A percentile compares a stretch with the other conserved stretches of the same genome.
phyloP scores from a whole-genome alignment of 2,113 vertebrate genomes.

The Cromileptes altivelis region DNA sequence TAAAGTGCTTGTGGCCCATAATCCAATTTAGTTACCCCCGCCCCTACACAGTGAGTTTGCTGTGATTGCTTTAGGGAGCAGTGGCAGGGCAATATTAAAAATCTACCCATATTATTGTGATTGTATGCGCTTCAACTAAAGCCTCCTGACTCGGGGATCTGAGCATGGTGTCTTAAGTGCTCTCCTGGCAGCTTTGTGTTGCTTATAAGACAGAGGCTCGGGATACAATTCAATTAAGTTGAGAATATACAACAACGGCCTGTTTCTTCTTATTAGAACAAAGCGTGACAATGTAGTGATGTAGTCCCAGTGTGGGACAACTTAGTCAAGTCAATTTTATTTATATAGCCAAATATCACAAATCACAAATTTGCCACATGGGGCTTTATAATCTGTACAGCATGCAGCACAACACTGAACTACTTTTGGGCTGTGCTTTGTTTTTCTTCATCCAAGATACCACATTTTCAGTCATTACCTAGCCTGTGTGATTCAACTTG shows the following conservation, averaged over 20 bases:
- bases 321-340: no score
- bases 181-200: conserved; percentile 84
- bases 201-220: conserved; percentile 74
- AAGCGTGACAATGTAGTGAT: conserved; percentile 55
- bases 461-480: background rate
- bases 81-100: conserved; percentile 84
- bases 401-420: background rate
- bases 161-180: conserved; percentile 78
- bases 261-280: conserved; percentile 64
- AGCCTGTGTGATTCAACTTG: background rate
- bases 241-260: conserved; percentile 58
- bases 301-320: conserved; percentile 11
- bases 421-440: conserved; percentile 1
- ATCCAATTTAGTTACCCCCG: conserved; percentile 83
- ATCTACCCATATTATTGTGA: conserved; percentile 78
- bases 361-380: no score
- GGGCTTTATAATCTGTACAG: no score
- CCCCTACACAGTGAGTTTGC: conserved; percentile 59
- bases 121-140: conserved; percentile 75
- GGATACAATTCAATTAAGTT: conserved; percentile 83
- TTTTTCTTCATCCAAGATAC: background rate
- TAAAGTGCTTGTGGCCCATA: conserved; percentile 86
- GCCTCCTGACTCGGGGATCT: conserved; percentile 72
- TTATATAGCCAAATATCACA: no score
- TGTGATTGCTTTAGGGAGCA: conserved; percentile 83